phyloP scores from a whole-genome alignment of 1,140 invertebrate species.

The Hyphantria cunea region DNA sequence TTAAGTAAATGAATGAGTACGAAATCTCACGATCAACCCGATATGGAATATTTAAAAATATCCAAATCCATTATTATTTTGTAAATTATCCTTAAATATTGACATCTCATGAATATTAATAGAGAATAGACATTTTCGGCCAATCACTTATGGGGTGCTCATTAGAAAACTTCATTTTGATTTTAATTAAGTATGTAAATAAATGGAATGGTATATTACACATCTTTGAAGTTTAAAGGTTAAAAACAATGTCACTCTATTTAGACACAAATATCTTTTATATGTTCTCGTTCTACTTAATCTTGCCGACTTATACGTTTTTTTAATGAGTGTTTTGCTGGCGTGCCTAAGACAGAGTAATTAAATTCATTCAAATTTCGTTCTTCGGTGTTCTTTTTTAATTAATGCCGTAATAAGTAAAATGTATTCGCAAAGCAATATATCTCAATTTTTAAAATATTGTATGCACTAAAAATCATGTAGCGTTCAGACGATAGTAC shows the following conservation, averaged over 20 bases:
- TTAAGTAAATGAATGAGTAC: no score
- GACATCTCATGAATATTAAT: constrained; percentile 13
- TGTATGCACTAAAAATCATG: no score
- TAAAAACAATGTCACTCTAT: constrained; percentile 1
- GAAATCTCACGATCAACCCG: not conserved
- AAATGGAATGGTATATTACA: not conserved
- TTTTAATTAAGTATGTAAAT: constrained; percentile 23
- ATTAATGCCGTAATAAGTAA: no score
- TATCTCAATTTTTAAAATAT: no score
- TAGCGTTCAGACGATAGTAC: no score
- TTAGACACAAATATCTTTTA: not conserved
- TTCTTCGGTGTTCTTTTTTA: no score
- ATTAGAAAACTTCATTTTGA: constrained; percentile 15
- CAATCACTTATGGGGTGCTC: constrained; percentile 6
- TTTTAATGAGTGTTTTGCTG: no score
- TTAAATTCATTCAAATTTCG: no score
- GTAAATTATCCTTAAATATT: constrained; percentile 11
- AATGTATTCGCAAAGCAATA: no score
- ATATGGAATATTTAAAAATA: not conserved
- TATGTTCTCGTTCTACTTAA: no score
- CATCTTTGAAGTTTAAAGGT: not conserved
- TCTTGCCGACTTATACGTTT: no score
- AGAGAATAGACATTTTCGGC: constrained; percentile 8
- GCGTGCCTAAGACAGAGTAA: no score
- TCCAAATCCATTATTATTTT: constrained; percentile 6